Evolutionary conservation across 2,888 invertebrate species (phyloP).

Genomic region (Tholera decimalis): DNA sequence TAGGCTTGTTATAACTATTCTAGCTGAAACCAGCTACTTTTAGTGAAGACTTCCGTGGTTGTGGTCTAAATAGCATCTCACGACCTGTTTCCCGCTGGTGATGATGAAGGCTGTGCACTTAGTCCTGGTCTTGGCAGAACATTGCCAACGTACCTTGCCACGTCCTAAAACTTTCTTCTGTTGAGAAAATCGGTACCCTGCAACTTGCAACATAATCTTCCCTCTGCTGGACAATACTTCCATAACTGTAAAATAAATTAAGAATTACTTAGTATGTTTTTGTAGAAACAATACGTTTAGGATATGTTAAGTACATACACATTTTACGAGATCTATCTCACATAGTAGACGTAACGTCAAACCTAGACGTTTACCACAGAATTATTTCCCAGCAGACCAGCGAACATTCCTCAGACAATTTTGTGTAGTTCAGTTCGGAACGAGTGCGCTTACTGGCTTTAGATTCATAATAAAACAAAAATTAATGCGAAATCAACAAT

Average conservation of each 20-base stretch:
- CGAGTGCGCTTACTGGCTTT: background rate
- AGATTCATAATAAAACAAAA: background rate
- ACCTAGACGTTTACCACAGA: no score
- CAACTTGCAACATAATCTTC: constrained; percentile 45
- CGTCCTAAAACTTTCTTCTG: constrained; percentile 28
- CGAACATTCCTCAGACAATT: background rate
- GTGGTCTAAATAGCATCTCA: constrained; percentile 36
- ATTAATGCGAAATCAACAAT: background rate
- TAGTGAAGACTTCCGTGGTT: constrained; percentile 32
- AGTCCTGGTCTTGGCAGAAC: constrained; percentile 45
- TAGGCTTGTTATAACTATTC: background rate
- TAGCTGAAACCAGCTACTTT: background rate
- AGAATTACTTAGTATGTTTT: background rate
- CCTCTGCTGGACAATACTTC: constrained; percentile 36
- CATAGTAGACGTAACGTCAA: no score
- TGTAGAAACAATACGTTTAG: no score
- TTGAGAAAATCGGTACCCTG: constrained; percentile 44
- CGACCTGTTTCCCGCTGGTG: constrained; percentile 13
- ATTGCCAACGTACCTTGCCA: constrained; percentile 54
- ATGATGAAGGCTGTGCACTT: constrained; percentile 49
- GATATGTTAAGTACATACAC: no score
- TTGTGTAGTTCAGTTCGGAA: background rate
- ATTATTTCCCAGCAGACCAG: no score
- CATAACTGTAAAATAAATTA: constrained; percentile 29
- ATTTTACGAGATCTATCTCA: no score